Base-by-base conservation (phyloP, 2,888 invertebrate genomes). In the Caenorhabditis virilis region DNA sequence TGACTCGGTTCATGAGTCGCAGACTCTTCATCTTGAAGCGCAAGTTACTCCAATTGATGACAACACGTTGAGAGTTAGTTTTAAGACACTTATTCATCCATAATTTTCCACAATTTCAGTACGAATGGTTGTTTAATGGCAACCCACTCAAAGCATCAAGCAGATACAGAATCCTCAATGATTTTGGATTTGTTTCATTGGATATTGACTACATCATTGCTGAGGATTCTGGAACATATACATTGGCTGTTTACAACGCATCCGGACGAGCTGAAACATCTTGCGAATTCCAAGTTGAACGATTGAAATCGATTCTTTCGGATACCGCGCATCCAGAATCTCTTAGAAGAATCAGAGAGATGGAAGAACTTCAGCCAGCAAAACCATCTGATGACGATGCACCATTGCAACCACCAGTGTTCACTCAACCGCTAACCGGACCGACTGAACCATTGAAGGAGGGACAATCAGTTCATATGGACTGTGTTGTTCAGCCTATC, bases 41-140 rank as follows among this genome's bases (percentile, higher is more conserved):
- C 94, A 94, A 5, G 86, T 76, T 45, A 56, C 66, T 2, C 76
- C 76, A 2, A 68, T 68, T 52, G 71, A 72, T 36, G 77, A 78
- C 54, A 79, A 79, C 54, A 59, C 65, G 6, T 54, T 78, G 49
- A 67, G 62, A 42, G 72, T 72, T 49, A 54, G 22, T 4, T 35
- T 45, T 30, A n/a, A n/a, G n/a, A n/a, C n/a, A n/a, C 22, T 23
- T 3, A 11, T 35, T 16, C 25, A 30, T 30, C 13, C 13, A 30
- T 30, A 9, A 30, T 30, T 30, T 30, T 30, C 13, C 13, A 0
- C 13, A 30, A 30, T 74, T 86, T 78, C 80, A 85, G 80, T 90
- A 93, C 66, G 95, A 95, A 86, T 98, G 97, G 97, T 94, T 92
- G 84, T 92, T 92, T 82, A 95, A 98, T 85, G 95, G 93, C 49